Conservation (phyloP, 23 tunicate species). For the Ciona savignyi region DNA sequence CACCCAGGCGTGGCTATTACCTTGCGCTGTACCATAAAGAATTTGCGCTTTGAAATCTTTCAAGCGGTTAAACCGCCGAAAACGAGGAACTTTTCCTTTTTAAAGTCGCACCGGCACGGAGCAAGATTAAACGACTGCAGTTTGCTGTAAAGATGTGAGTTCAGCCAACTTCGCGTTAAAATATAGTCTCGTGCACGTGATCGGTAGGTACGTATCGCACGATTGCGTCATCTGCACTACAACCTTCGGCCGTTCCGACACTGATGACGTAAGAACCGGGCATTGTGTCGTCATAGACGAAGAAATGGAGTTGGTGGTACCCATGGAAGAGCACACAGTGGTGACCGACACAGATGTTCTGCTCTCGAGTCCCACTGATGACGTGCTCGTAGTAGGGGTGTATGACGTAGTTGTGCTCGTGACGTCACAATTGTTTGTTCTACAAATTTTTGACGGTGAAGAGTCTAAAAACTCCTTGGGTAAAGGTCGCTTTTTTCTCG, state of each 20-base stretch:
- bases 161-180: slow-evolving; percentile 9
- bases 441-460: slow-evolving; percentile 6
- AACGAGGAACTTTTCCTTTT: too few species aligned
- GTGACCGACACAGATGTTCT: slow-evolving; percentile 35
- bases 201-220: slow-evolving; percentile 49
- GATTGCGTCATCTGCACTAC: slow-evolving; percentile 66
- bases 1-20: too few species aligned
- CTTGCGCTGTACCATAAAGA: too few species aligned
- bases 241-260: slow-evolving; percentile 29
- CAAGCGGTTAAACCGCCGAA: too few species aligned
- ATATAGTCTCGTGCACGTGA: slow-evolving; percentile 34
- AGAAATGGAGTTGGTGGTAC: too few species aligned
- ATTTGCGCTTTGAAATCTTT: too few species aligned
- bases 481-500: slow-evolving; percentile 75
- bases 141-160: too few species aligned
- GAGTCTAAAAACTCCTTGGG: slow-evolving; percentile 50
- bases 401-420: slow-evolving; percentile 7
- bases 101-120: too few species aligned
- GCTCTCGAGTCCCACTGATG: slow-evolving; percentile 33
- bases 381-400: slow-evolving; percentile 8
- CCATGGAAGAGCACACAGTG: slow-evolving; percentile 24
- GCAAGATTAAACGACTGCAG: too few species aligned
- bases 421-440: not conserved
- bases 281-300: slow-evolving; percentile 17
- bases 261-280: not conserved